A percentile compares a stretch with the other conserved stretches of the same genome.
These are phyloP conservation scores for Pterocles burchelli DNA, from an alignment of 2,113 vertebrate species.

Conservation along the genomic window DNA sequence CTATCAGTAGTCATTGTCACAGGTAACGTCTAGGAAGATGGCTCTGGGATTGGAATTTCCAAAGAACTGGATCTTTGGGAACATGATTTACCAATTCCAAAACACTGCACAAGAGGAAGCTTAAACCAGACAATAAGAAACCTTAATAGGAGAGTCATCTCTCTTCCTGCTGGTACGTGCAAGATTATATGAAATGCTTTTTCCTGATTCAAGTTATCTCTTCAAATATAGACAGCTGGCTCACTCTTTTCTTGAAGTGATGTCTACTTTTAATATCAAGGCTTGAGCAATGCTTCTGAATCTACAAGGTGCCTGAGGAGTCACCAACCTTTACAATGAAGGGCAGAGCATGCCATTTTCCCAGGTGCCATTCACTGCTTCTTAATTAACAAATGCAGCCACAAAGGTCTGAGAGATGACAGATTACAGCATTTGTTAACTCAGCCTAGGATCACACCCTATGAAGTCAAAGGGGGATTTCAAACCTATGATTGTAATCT, in stretches of 20 bases:
- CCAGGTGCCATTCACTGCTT: background rate
- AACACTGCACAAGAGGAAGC: background rate
- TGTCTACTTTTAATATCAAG: background rate
- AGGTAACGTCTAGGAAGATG: background rate
- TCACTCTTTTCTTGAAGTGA: background rate
- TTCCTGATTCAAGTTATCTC: background rate
- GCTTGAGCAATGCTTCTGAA: background rate
- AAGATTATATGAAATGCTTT: background rate
- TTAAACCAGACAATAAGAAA: background rate
- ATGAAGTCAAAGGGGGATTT: background rate
- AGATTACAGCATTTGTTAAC: background rate
- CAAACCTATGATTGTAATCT: background rate
- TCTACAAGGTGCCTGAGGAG: background rate
- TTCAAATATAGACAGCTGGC: background rate
- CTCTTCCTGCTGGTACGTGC: background rate
- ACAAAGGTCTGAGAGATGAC: background rate
- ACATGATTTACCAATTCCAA: background rate
- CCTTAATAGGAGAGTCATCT: background rate
- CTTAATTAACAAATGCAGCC: background rate
- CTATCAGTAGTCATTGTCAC: background rate
- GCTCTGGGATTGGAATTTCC: background rate
- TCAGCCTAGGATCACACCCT: background rate
- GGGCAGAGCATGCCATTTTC: background rate
- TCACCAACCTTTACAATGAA: background rate
- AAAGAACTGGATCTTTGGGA: background rate